These are phyloP conservation scores for Pyralis farinalis DNA, from an alignment of 2,888 invertebrate genomes.

Conservation along the genomic window DNA sequence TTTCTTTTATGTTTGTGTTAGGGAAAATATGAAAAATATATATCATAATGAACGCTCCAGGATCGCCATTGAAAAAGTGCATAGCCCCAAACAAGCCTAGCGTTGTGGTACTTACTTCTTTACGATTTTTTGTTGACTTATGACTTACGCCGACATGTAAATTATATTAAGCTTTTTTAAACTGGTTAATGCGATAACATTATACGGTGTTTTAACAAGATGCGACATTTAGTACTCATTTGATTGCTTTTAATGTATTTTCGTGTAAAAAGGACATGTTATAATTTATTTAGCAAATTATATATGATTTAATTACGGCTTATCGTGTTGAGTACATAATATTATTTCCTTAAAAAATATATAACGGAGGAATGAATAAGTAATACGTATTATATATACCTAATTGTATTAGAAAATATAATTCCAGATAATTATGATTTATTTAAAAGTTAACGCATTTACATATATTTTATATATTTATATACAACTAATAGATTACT, in stretches of 20 bases:
- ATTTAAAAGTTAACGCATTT: no score
- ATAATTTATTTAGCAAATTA: no score
- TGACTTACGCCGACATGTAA: constrained; percentile 1
- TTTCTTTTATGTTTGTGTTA: no score
- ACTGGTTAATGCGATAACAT: constrained; percentile 8
- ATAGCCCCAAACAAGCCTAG: constrained; percentile 30
- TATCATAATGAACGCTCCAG: constrained; percentile 27
- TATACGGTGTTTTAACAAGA: constrained; percentile 9
- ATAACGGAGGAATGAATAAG: no score
- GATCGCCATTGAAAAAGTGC: constrained; percentile 32
- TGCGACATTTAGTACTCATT: constrained; percentile 6
- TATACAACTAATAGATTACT: no score
- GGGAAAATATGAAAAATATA: neutral
- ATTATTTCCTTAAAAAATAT: no score
- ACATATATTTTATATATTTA: no score
- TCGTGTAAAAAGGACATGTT: neutral
- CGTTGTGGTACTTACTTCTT: constrained; percentile 4
- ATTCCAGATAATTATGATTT: no score
- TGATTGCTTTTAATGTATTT: constrained; percentile 1
- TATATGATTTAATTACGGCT: no score
- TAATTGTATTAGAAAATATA: no score
- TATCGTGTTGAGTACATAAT: no score
- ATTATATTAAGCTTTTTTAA: constrained; percentile 7
- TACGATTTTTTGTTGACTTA: constrained; percentile 10
- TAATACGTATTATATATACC: no score